A percentile compares a stretch with the other conserved stretches of the same genome.
phyloP scores from a whole-genome alignment of 2,888 invertebrate genomes.

The Limnephilus marmoratus region DNA sequence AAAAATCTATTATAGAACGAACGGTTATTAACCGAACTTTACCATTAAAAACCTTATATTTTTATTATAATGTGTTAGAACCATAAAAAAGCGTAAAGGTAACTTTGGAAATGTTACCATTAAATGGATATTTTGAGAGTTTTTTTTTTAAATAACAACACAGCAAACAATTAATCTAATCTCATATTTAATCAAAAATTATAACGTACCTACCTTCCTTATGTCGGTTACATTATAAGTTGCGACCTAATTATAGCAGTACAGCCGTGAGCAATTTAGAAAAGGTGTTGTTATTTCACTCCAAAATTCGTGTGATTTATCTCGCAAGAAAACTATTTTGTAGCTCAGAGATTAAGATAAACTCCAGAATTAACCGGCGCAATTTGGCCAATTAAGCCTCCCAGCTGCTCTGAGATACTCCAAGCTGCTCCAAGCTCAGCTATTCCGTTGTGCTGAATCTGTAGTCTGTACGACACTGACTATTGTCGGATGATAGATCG shows the following conservation, averaged over 20 bases:
- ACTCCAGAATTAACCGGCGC: background rate
- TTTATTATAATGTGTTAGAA: background rate
- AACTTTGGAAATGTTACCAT: background rate
- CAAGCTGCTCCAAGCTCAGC: background rate
- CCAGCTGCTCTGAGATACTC: background rate
- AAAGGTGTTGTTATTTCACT: background rate
- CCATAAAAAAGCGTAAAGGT: no score
- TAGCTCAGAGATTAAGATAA: background rate
- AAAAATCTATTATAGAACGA: background rate
- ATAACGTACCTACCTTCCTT: background rate
- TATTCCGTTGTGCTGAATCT: slow-evolving; percentile 4
- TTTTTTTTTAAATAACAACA: no score
- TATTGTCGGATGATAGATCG: slow-evolving; percentile 63
- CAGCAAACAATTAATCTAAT: background rate
- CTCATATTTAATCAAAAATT: background rate
- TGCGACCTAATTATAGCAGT: background rate
- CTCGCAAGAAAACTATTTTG: slow-evolving; percentile 3
- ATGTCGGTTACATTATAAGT: background rate
- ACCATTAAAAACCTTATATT: no score
- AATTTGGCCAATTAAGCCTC: slow-evolving; percentile 8
- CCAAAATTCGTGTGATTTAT: background rate
- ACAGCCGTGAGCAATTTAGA: background rate
- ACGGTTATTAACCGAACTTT: no score
- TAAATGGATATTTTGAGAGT: background rate
- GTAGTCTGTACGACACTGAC: background rate